phyloP scores from a whole-genome alignment of 2,113 vertebrate genomes.

The Scartelaos histophorus region DNA sequence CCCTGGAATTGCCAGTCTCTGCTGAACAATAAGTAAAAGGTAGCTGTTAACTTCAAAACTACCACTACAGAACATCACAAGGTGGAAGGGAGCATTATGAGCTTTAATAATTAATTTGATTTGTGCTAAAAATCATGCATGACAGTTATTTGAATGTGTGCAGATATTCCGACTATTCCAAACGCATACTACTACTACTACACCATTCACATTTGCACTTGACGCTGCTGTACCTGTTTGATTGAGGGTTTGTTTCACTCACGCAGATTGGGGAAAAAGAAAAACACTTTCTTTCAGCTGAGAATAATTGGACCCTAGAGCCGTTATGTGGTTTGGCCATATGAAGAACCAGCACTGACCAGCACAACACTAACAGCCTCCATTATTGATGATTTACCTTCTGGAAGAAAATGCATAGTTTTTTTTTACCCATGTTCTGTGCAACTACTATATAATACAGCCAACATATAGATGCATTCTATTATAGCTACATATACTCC shows the following conservation, averaged over 20 bases:
- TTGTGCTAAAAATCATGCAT: no score
- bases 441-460: slow-evolving; percentile 12
- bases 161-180: no score
- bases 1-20: no score
- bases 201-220: not conserved
- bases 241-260: slow-evolving; percentile 34
- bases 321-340: slow-evolving; percentile 41
- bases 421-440: slow-evolving; percentile 9
- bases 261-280: slow-evolving; percentile 40
- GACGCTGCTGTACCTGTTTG: not conserved
- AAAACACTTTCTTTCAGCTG: slow-evolving; percentile 54
- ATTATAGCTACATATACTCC: not conserved
- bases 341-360: slow-evolving; percentile 56
- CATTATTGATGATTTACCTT: slow-evolving; percentile 53
- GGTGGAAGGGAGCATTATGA: no score
- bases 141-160: no score
- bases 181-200: not conserved
- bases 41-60: no score
- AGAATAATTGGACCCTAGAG: slow-evolving; percentile 70
- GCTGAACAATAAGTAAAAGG: no score
- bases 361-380: slow-evolving; percentile 34
- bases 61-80: no score
- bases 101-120: no score
- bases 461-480: slow-evolving; percentile 22
- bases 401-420: slow-evolving; percentile 24